Base-by-base conservation (phyloP, 2,888 invertebrate genomes). In the Pterostichus madidus region DNA sequence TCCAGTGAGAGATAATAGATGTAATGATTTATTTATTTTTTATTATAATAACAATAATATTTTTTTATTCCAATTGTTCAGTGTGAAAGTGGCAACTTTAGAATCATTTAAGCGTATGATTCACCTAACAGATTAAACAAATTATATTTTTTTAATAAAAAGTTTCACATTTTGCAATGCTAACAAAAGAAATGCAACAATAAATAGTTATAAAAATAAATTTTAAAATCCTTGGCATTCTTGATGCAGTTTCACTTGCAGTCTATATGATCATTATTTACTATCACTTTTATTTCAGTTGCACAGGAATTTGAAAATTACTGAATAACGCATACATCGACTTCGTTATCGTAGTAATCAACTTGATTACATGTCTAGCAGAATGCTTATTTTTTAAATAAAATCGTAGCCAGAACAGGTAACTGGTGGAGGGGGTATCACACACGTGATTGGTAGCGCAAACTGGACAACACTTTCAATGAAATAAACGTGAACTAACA, bases 391-490 rank as follows among this genome's bases (percentile, higher is more conserved):
- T 49, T 49, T 49, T 13, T 24, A 24, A n/a, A 24, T 24, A 49
- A n/a, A 49, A 49, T 49, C 49, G 6, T 49, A 4, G 5, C n/a
- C 11, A 49, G 49, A 49, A 46, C 64, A 79, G 44, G 64, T 79
- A 32, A 78, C 13, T 61, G 13, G 13, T 8, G 46, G 68, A 15
- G 31, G 80, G 80, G 80, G 35, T 35, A 15, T n/a, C 35, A 15
- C 49, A 44, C 15, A 31, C 52, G 24, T 68, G 64, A 80, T 80
- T 80, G 80, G 80, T 80, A 68, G 13, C 52, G 15, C 52, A 15
- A 77, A 68, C 39, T 39, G 56, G 56, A 77, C 64, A 44, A 79
- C 61, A 80, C 44, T 71, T 71, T 64, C 52, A 68, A 49, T 61
- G 64, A 80, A 49, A 35, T 32, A 35, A 77, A 56, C 56, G 52